Evolutionary conservation across 2,888 invertebrate species (phyloP).

Genomic region (Nomada ferruginata): DNA sequence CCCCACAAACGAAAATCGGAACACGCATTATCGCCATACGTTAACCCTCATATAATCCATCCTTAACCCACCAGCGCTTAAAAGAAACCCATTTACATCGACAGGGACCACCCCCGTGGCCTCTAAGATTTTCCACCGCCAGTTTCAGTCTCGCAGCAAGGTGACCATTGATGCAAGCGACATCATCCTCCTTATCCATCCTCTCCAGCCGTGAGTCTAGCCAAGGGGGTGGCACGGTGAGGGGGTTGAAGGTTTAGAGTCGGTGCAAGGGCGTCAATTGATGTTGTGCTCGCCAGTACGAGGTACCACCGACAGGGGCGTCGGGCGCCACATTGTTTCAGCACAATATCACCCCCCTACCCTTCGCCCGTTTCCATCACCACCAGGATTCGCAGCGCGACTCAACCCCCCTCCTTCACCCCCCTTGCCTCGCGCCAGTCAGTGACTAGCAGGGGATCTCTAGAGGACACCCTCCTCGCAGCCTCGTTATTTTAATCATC

Average conservation of each 20-base stretch:
- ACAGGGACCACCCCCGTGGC: neutral
- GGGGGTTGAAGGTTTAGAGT: slow-evolving; percentile 50
- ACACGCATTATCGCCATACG: too few relatives aligned
- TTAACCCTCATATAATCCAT: neutral
- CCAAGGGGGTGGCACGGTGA: slow-evolving; percentile 7
- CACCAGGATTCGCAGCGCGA: slow-evolving; percentile 52
- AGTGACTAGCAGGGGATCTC: slow-evolving; percentile 60
- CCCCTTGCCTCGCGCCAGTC: slow-evolving; percentile 43
- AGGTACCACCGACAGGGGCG: slow-evolving; percentile 73
- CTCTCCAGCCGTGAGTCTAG: slow-evolving; percentile 54
- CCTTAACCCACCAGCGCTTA: neutral
- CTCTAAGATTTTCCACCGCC: slow-evolving; percentile 7
- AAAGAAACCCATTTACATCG: neutral
- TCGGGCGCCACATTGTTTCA: slow-evolving; percentile 81
- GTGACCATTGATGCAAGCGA: slow-evolving; percentile 55
- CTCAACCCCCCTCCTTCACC: slow-evolving; percentile 48
- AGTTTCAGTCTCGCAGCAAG: slow-evolving; percentile 31
- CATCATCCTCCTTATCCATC: slow-evolving; percentile 62
- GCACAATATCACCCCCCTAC: slow-evolving; percentile 74
- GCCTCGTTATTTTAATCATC: slow-evolving; percentile 83
- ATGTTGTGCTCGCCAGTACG: slow-evolving; percentile 77
- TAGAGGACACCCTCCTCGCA: slow-evolving; percentile 75
- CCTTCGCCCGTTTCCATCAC: slow-evolving; percentile 51
- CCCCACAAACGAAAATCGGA: too few relatives aligned
- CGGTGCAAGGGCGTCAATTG: slow-evolving; percentile 77